Percentiles rank a stretch among this genome's conserved stretches.
phyloP scores from a whole-genome alignment of 2,797 vertebrate genomes.

The Margarornis squamiger region DNA sequence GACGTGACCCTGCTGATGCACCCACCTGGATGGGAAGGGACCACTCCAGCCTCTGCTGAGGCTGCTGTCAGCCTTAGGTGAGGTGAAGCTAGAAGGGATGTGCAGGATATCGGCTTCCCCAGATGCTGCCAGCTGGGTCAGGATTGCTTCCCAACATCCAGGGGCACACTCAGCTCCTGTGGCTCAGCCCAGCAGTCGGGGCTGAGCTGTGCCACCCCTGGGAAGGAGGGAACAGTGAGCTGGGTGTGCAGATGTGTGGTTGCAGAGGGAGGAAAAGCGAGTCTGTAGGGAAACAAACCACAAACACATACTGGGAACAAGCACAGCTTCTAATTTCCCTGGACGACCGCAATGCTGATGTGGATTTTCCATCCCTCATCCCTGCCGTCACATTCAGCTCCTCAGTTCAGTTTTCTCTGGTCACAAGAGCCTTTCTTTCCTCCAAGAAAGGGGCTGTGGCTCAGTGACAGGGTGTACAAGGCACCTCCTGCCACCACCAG shows the following conservation, averaged over 20 bases:
- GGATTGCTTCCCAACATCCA: background rate
- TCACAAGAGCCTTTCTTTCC: background rate
- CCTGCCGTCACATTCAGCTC: background rate
- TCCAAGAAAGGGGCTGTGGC: background rate
- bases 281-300: background rate
- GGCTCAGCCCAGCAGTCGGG: background rate
- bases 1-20: background rate
- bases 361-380: background rate
- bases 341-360: background rate
- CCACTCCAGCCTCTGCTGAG: background rate
- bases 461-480: background rate
- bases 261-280: background rate
- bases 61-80: accelerated
- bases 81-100: background rate
- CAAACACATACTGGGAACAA: background rate
- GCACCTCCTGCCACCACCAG: background rate
- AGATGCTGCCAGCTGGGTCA: accelerated
- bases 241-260: background rate
- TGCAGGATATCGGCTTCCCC: background rate
- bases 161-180: background rate
- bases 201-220: background rate
- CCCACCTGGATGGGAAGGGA: background rate
- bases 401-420: background rate
- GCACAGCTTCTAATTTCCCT: background rate
- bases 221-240: background rate